Evolutionary conservation across 2,113 vertebrate genomes (phyloP).

Genomic region (Melanostigma gelatinosum): DNA sequence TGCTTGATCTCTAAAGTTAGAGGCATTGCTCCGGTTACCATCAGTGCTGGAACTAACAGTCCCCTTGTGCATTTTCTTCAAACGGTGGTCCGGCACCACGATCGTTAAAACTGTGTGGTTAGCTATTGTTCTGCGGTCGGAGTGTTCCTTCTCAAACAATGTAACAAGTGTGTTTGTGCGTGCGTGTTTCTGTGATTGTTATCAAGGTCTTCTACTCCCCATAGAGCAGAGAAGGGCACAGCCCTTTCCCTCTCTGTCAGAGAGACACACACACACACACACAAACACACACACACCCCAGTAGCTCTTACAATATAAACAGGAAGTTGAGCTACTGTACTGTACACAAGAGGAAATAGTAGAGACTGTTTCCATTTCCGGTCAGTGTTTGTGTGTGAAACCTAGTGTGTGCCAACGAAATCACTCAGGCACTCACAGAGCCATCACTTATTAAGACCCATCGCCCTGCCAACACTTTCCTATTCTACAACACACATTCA

Average conservation of each 20-base stretch:
- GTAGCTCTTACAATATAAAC: conserved; percentile 69
- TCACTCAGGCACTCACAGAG: background rate
- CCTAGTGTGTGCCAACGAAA: background rate
- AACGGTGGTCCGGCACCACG: conserved; percentile 5
- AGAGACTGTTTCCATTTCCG: conserved; percentile 56
- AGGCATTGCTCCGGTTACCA: background rate
- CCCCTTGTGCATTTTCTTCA: background rate
- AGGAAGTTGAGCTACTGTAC: conserved; percentile 74
- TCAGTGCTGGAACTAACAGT: background rate
- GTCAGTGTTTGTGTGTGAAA: conserved; percentile 29
- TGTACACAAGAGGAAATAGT: conserved; percentile 74
- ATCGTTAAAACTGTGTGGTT: conserved; percentile 4
- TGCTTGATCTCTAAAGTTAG: background rate
- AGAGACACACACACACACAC: conserved; percentile 32
- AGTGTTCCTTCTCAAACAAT: conserved; percentile 30
- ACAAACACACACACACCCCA: conserved; percentile 15
- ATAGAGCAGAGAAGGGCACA: conserved; percentile 62
- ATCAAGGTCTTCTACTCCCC: conserved; percentile 61
- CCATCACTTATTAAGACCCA: conserved; percentile 16
- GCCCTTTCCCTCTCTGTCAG: conserved; percentile 48
- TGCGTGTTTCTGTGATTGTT: conserved; percentile 32
- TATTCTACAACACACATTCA: background rate
- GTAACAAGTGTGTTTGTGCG: conserved; percentile 23
- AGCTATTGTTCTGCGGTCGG: conserved; percentile 13
- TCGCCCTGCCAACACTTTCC: conserved; percentile 4